phyloP scores from a whole-genome alignment of 1,140 invertebrate species.

The Lepidurus arcticus region DNA sequence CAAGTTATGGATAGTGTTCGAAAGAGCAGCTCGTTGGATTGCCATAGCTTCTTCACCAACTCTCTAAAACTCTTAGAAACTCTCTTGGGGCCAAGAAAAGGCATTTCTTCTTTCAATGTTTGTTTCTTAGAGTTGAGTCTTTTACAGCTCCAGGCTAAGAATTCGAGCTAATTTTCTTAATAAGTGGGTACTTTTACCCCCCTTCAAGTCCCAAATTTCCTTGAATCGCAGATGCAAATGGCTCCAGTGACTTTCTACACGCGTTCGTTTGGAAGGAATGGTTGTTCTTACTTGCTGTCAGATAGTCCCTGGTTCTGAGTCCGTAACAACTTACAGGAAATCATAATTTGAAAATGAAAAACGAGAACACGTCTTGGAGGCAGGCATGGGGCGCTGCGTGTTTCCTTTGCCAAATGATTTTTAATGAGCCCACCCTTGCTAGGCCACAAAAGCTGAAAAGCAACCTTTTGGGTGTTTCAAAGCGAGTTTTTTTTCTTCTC shows the following conservation, averaged over 20 bases:
- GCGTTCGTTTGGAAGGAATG: too few relatives aligned
- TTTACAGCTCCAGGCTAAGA: neutral
- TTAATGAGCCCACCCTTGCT: neutral
- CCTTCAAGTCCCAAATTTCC: neutral
- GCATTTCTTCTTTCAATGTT: neutral
- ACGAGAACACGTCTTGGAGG: neutral
- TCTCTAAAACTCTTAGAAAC: neutral
- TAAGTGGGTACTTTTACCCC: neutral
- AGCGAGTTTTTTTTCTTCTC: neutral
- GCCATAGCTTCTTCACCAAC: neutral
- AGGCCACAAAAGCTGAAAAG: neutral
- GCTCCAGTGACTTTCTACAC: neutral
- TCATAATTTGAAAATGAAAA: neutral
- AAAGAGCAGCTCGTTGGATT: neutral
- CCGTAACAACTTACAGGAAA: neutral
- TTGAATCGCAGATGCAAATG: neutral
- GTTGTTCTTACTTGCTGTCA: too few relatives aligned
- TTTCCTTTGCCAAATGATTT: conserved; percentile 13
- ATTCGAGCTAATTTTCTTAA: neutral
- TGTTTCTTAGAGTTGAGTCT: neutral
- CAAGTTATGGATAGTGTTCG: conserved; percentile 10
- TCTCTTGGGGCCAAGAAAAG: neutral
- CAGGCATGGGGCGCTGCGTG: neutral
- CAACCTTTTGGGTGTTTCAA: neutral
- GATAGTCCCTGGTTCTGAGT: too few relatives aligned